A percentile compares a stretch with the other conserved stretches of the same genome.
Conservation (phyloP, 2,797 vertebrate species). For the Setipinna tenuifilis region DNA sequence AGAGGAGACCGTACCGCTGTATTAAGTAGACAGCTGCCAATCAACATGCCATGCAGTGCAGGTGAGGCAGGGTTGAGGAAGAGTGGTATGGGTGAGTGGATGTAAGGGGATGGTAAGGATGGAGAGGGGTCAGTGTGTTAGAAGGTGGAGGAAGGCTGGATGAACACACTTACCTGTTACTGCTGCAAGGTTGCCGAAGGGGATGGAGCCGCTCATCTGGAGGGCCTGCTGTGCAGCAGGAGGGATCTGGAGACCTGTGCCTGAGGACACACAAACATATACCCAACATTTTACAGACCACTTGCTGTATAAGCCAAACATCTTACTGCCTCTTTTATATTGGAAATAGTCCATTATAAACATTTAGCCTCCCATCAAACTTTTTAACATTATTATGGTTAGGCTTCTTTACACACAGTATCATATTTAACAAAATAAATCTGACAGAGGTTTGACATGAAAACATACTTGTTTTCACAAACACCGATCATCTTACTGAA, state of each 20-base stretch:
- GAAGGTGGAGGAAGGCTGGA: background rate
- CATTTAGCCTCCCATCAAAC: no score
- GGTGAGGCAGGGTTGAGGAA: background rate
- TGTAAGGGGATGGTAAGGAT: background rate
- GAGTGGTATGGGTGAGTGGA: background rate
- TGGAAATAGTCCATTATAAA: no score
- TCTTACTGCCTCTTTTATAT: no score
- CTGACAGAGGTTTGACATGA: no score
- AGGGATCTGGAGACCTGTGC: conserved; percentile 96
- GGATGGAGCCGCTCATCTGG: conserved; percentile 94
- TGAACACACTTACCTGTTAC: conserved; percentile 67
- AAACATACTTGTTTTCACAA: no score
- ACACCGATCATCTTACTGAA: no score
- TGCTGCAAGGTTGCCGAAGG: conserved; percentile 86
- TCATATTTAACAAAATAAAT: no score
- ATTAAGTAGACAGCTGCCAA: background rate
- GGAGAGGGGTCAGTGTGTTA: background rate
- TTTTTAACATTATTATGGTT: no score
- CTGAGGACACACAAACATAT: conserved; percentile 61
- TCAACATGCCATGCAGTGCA: background rate
- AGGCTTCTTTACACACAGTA: no score
- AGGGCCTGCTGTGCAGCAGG: conserved; percentile 96
- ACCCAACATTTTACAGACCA: background rate
- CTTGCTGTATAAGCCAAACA: no score
- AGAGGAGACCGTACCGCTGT: background rate